Base-by-base conservation (phyloP, 92 coral and sea anemone species). In the Porites divaricata region DNA sequence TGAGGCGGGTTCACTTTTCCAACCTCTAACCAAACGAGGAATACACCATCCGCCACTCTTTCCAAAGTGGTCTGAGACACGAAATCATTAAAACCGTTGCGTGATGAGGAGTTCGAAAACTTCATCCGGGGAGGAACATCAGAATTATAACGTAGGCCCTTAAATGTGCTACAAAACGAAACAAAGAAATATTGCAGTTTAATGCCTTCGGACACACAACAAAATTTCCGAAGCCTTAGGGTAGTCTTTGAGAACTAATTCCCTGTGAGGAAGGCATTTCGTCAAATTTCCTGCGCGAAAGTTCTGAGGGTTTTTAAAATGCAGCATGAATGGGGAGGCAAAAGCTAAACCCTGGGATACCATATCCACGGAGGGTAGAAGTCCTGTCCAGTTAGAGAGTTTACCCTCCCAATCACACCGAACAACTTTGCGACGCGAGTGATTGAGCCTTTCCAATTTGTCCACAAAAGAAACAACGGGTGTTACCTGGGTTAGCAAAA, bases 391-490 rank as follows among this genome's bases (percentile, higher is more conserved):
- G 83, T 48, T 85, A 48, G 79, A 23, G 80, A 77, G 91, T 12
- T 67, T 70, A 45, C 87, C 87, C 67, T 81, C 83, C 84, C 83
- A 81, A 68, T 88, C 63, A 28, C 91, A 88, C 75, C 66, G 53
- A 1, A 24, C 21, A 66, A 66, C 70, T 66, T 53, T 22, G 50
- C 21, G 28, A 10, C 25, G 51, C 4, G 25, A 28, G 70, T 8
- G 70, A 17, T 6, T 66, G 26, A 22, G 70, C 70, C 13, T 66
- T 24, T 25, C 1, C 28, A 12, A 49, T 49, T 45, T 67, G 35
- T 20, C 8, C 11, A 67, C 20, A 26, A 15, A 3, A 20, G 2
- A 67, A 26, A 67, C 51, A 50, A 67, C 10, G 72, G 19, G 7
- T 19, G 15, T 2, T 15, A 12, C 72, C 50, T 28, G 15, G 12